Base-by-base conservation (phyloP, 2,113 vertebrate species). In the Cyanistes caeruleus region DNA sequence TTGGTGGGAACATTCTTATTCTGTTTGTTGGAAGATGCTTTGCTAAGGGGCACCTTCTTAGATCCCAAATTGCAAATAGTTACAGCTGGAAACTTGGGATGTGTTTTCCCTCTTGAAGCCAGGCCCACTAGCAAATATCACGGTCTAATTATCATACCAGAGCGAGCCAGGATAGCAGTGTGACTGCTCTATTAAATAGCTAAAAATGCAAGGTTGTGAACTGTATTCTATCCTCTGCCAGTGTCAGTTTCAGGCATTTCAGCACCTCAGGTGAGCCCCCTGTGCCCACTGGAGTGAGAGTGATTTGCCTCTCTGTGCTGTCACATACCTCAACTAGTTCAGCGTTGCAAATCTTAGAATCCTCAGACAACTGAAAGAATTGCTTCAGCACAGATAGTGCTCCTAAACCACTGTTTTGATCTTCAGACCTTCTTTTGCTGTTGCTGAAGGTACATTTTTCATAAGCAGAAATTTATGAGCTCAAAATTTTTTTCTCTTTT, bases 1-100 rank as follows among this genome's bases (percentile, higher is more conserved):
- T 85, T 56, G 72, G 67, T 93, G 91, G 84, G 91, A 95, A 89
- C 39, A 41, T 87, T 95, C 43, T 90, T 89, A 24, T 31, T 67
- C 13, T 14, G 17, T 67, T 48, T 92, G 44, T 48, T 78, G 44
- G 52, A 84, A 48, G 86, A 68, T 22, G 56, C 39, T 60, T 86
- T 89, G 28, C 35, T 72, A 15, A 84, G 56, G 52, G 64, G 44
- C 33, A 68, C 56, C 76, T 64, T 24, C 35, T 56, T 25, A 28
- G 58, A 89, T 59, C 44, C 69, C 60, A 68, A 27, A 31, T 25
- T 65, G 31, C 24, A 62, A 83, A 83, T 13, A 77, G 21, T 14
- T 2, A 3, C 14, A 67, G 6, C 33, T 80, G 64, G 48, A 89
- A 86, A 63, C 35, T 41, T 2, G 1, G 31, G 60, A 13, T 81